Percentiles rank a stretch among this genome's conserved stretches.
These are phyloP conservation scores for Erethizon dorsatum DNA, from an alignment of 2,797 vertebrate genomes.

Conservation along the genomic window DNA sequence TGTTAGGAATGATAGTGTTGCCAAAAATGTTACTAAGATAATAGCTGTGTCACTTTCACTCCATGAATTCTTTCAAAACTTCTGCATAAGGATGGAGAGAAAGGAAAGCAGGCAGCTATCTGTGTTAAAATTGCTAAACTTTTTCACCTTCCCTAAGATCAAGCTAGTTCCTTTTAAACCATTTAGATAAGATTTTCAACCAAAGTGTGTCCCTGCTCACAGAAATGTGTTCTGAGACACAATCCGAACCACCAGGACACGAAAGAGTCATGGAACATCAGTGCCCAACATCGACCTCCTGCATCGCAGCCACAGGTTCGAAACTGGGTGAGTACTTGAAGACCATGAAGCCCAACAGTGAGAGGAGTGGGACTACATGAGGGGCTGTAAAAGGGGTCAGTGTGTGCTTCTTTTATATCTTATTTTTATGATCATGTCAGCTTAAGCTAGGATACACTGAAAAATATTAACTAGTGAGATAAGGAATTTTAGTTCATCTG, in stretches of 20 bases:
- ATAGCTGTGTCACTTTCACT: background rate
- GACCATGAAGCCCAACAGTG: fast-evolving
- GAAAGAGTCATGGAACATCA: fast-evolving
- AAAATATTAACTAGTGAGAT: background rate
- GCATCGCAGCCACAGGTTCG: fast-evolving
- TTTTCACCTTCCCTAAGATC: background rate
- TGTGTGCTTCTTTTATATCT: background rate
- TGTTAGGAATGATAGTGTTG: background rate
- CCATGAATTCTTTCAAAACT: background rate
- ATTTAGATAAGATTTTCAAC: background rate
- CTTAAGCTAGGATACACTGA: background rate
- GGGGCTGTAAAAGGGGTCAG: too few relatives aligned
- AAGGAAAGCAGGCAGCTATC: background rate
- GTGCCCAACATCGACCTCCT: fast-evolving
- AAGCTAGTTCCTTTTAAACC: background rate
- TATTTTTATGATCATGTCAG: background rate
- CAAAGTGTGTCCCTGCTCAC: too few relatives aligned
- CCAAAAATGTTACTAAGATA: background rate
- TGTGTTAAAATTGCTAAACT: background rate
- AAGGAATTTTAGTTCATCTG: background rate
- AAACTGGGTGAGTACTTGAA: fast-evolving
- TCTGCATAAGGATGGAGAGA: background rate
- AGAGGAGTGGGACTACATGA: background rate
- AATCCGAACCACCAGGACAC: too few relatives aligned
- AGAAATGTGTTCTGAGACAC: background rate